These are phyloP conservation scores for Strigops habroptila DNA, from an alignment of 2,113 vertebrate genomes.

Conservation along the genomic window DNA sequence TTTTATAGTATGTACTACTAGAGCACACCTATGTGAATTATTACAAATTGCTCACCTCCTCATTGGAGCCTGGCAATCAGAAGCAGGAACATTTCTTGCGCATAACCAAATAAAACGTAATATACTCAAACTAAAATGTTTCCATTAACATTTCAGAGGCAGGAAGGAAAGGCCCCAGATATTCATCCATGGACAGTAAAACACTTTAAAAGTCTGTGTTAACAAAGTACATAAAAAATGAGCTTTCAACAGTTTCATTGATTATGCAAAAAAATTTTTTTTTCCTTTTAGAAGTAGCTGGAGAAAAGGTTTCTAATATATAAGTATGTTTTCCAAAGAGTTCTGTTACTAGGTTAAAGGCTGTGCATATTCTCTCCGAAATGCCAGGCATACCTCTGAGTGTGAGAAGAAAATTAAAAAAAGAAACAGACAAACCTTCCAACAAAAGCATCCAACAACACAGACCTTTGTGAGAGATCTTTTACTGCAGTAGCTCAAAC, in stretches of 20 bases:
- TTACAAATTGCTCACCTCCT: neutral
- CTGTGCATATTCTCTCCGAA: constrained; percentile 11
- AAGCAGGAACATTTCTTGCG: neutral
- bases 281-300: neutral
- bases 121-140: neutral
- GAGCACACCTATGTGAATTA: neutral
- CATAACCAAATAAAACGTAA: neutral
- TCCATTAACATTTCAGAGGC: neutral
- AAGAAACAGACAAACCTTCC: constrained; percentile 40
- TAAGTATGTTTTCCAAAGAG: neutral
- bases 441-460: neutral
- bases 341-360: constrained; percentile 33
- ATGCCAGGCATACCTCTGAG: constrained; percentile 46
- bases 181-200: neutral
- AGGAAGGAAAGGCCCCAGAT: neutral
- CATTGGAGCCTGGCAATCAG: neutral
- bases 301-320: neutral
- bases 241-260: neutral
- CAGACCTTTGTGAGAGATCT: neutral
- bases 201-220: neutral
- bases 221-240: neutral
- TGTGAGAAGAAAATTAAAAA: constrained; percentile 52
- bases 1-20: neutral
- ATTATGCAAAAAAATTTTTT: neutral
- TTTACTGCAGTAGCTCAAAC: neutral